These are phyloP conservation scores for Oreochromis tanganicae DNA, from an alignment of 2,113 vertebrate species.

Conservation along the genomic window DNA sequence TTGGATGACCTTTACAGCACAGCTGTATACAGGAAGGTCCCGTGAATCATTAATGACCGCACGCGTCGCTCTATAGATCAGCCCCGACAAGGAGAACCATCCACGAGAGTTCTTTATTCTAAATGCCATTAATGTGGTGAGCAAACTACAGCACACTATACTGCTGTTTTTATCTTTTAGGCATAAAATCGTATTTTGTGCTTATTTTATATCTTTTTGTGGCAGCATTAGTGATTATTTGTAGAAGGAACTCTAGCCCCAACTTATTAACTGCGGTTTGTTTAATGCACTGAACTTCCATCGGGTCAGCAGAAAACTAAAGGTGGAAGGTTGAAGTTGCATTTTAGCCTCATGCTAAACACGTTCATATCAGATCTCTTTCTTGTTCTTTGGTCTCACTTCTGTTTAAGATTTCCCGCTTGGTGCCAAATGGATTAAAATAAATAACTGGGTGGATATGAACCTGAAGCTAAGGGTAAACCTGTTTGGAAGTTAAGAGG, in stretches of 20 bases:
- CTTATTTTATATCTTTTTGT: not conserved
- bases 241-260: not conserved
- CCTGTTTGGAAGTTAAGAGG: not conserved
- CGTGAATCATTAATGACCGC: not conserved
- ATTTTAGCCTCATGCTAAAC: not conserved
- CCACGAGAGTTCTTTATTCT: not conserved
- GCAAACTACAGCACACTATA: not conserved
- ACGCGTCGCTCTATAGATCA: not conserved
- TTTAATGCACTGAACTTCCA: not conserved
- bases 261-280: not conserved
- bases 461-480: not conserved
- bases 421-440: not conserved
- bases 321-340: not conserved
- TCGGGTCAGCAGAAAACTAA: not conserved
- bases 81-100: not conserved
- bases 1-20: not conserved
- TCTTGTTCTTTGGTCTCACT: not conserved
- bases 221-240: not conserved
- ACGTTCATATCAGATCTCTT: rapidly evolving
- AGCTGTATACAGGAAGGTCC: not conserved
- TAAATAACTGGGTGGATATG: not conserved
- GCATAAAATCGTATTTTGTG: not conserved
- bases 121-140: not conserved
- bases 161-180: not conserved
- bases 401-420: not conserved